phyloP scores from a whole-genome alignment of 2,888 invertebrate genomes.

The Coremacera marginata region DNA sequence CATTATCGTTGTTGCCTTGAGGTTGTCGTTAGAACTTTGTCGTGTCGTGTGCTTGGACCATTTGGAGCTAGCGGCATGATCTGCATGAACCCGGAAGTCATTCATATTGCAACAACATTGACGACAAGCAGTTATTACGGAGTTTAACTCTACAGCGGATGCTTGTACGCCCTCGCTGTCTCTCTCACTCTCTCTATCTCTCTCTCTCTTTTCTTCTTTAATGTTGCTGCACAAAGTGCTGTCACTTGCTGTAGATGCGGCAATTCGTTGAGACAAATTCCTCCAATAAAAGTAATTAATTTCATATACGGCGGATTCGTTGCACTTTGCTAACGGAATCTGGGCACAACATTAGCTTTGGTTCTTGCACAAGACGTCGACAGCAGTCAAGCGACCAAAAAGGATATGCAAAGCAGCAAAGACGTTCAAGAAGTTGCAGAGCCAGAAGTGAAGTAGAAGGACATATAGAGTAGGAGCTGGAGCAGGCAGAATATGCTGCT shows the following conservation, averaged over 20 bases:
- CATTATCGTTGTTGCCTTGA: not conserved
- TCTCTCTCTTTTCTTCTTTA: not conserved
- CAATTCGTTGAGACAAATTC: conserved; percentile 49
- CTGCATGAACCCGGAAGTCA: conserved; percentile 32
- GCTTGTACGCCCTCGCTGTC: not conserved
- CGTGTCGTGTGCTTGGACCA: not conserved
- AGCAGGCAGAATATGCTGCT: not conserved
- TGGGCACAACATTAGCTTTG: conserved; percentile 14
- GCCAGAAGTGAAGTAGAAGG: not conserved
- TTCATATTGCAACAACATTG: conserved; percentile 23
- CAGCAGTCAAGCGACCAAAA: not conserved
- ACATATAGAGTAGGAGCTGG: not conserved
- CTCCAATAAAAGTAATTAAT: conserved; percentile 61
- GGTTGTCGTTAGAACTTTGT: conserved; percentile 18
- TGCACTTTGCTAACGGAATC: conserved; percentile 21
- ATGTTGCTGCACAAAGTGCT: not conserved
- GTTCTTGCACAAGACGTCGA: conserved; percentile 16
- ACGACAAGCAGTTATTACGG: conserved; percentile 2
- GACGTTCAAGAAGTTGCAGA: not conserved
- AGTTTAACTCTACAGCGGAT: conserved; percentile 27
- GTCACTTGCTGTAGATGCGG: not conserved
- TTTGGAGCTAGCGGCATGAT: not conserved
- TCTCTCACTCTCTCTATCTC: not conserved
- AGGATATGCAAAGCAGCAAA: not conserved
- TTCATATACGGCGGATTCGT: conserved; percentile 43